These are phyloP conservation scores for Acyrthosiphon pisum DNA, from an alignment of 1,140 invertebrate species.

Conservation along the genomic window DNA sequence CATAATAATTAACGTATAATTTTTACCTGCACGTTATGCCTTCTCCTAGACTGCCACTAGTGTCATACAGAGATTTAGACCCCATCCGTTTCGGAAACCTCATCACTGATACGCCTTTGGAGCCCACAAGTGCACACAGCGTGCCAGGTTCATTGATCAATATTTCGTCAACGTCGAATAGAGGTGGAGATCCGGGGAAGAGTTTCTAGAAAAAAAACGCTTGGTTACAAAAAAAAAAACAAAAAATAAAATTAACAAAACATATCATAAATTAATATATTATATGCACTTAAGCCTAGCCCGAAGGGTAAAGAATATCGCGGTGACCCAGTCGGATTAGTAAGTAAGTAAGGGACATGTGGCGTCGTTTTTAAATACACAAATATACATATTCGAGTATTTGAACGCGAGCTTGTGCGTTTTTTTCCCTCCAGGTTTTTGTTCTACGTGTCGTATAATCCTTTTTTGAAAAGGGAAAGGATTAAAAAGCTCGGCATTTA, in stretches of 20 bases:
- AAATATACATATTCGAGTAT: not conserved
- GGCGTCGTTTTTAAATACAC: slow-evolving; percentile 54
- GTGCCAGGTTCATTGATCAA: slow-evolving; percentile 65
- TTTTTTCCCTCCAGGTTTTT: slow-evolving; percentile 51
- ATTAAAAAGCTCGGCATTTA: slow-evolving; percentile 42
- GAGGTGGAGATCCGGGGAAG: slow-evolving; percentile 64
- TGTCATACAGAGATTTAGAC: slow-evolving; percentile 63
- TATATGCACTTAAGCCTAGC: slow-evolving; percentile 49
- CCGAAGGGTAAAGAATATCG: slow-evolving; percentile 55
- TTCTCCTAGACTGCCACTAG: slow-evolving; percentile 60
- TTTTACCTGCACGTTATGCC: slow-evolving; percentile 60
- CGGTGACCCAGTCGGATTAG: slow-evolving; percentile 53
- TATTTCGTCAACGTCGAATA: slow-evolving; percentile 65
- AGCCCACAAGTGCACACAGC: slow-evolving; percentile 64
- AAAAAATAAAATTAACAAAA: slow-evolving; percentile 47
- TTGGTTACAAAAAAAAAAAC: slow-evolving; percentile 6
- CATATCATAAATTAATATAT: slow-evolving; percentile 57
- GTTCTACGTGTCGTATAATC: slow-evolving; percentile 44
- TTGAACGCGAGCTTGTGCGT: not conserved
- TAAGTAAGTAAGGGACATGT: slow-evolving; percentile 54
- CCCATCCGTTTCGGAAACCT: slow-evolving; percentile 66
- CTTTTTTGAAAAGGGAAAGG: slow-evolving; percentile 54
- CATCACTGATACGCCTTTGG: slow-evolving; percentile 64
- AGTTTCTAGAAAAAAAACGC: slow-evolving; percentile 62
- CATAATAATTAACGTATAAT: slow-evolving; percentile 8